Evolutionary conservation across 2,888 invertebrate species (phyloP).

Genomic region (Sarcophaga carnaria): DNA sequence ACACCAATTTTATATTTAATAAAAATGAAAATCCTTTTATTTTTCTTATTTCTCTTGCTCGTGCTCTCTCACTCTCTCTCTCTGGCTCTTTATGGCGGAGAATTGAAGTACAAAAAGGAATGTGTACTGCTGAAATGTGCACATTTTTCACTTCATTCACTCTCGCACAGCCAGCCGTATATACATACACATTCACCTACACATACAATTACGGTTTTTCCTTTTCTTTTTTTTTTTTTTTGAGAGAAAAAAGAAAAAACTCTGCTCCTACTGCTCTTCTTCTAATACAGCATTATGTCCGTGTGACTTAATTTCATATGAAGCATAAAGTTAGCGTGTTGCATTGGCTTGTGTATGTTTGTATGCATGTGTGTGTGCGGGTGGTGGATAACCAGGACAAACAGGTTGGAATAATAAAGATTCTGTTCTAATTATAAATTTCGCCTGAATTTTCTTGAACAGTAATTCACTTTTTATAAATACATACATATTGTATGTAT

Average conservation of each 20-base stretch:
- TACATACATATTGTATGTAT: background rate
- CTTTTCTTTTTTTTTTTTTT: background rate
- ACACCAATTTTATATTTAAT: constrained; percentile 28
- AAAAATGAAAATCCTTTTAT: background rate
- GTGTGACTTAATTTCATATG: constrained; percentile 22
- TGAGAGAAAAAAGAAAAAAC: constrained; percentile 13
- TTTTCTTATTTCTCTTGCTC: background rate
- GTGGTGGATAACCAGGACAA: no score
- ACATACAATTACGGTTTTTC: background rate
- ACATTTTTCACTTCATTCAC: constrained; percentile 22
- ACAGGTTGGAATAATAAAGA: background rate
- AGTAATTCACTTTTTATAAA: background rate
- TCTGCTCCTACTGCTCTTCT: background rate
- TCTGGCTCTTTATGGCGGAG: background rate
- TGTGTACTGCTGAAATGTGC: constrained; percentile 15
- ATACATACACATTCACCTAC: background rate
- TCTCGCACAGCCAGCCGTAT: background rate
- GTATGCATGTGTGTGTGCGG: no score
- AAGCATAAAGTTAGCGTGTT: background rate
- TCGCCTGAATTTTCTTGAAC: background rate
- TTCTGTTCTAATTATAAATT: constrained; percentile 22
- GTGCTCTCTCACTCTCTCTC: no score
- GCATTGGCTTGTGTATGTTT: background rate
- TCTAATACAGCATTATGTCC: constrained; percentile 34
- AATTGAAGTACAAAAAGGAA: background rate